Percentiles rank a stretch among this genome's conserved stretches.
Conservation (phyloP, 2,113 vertebrate genomes). For the Cephalopholis sonnerati region DNA sequence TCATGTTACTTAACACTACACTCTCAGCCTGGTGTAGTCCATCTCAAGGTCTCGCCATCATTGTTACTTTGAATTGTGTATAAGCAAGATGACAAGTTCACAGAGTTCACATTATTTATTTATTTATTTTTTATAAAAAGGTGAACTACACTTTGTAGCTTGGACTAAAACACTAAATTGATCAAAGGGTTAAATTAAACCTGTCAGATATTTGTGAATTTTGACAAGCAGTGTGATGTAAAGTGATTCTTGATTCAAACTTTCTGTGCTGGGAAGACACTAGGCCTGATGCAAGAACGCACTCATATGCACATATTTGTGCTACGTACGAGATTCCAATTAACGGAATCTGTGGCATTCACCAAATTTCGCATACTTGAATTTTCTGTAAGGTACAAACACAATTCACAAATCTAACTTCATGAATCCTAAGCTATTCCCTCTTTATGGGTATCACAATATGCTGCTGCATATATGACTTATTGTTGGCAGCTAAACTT, state of each 20-base stretch:
- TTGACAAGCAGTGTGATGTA: background rate
- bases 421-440: background rate
- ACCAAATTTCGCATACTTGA: background rate
- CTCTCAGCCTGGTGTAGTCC: background rate
- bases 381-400: too few relatives aligned
- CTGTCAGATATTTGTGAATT: background rate
- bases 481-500: background rate
- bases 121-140: too few relatives aligned
- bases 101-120: too few relatives aligned
- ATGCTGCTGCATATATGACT: background rate
- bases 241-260: background rate
- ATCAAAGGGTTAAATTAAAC: background rate
- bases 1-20: too few relatives aligned
- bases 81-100: background rate
- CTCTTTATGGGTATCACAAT: background rate
- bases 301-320: background rate
- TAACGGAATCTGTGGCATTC: background rate
- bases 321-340: background rate
- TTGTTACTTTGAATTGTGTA: background rate
- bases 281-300: background rate
- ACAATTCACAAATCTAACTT: background rate
- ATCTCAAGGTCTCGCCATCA: background rate
- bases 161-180: background rate
- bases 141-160: background rate
- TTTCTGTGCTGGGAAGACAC: background rate